Evolutionary conservation across 2,113 vertebrate species (phyloP), one percentile per base, ranked within the genome.

Genomic region (Pitta sordida): DNA sequence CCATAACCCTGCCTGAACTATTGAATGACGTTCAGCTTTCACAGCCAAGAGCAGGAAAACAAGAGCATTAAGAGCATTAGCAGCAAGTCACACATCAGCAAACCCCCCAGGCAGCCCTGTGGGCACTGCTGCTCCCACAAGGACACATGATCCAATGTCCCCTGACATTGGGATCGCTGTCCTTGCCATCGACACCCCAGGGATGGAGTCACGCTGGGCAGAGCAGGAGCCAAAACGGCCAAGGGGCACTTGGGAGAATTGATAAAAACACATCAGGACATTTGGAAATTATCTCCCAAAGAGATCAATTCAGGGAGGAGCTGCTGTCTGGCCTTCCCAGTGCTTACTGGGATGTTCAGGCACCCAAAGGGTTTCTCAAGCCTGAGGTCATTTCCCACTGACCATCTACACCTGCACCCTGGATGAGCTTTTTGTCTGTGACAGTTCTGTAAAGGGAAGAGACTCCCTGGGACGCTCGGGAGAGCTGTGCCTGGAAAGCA

Each of bases 391-490:
- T 43, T 49, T 62, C 23, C 26, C 46, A 30, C 0, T 26, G 62
- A 71, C 36, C 2, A 0, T 1, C 23, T 53, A 34, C 29, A 53
- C 52, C 53, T 62, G 46, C 51, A 77, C 20, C 39, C 5, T 15
- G 46, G 8, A 18, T 1, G 2, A 43, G 68, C 3, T 64, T 46
- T 43, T 8, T 52, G 55, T 44, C 44, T 27, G 32, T 48, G 23
- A 15, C 21, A 11, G 51, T 3, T 77, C 21, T 44, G 26, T 7
- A 29, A 70, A 74, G 41, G 18, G 20, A 26, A 74, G 59, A 62
- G 10, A 11, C 21, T 60, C 56, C 39, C 24, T 3, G 34, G 49
- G 37, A 46, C 11, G 2, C 55, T 46, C 0, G 0, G 41, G 49
- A 81, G 56, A 74, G 51, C 76, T 62, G 80, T 74, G 68, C 63